Evolutionary conservation across 2,113 vertebrate genomes (phyloP).

Genomic region (Saiga tatarica): DNA sequence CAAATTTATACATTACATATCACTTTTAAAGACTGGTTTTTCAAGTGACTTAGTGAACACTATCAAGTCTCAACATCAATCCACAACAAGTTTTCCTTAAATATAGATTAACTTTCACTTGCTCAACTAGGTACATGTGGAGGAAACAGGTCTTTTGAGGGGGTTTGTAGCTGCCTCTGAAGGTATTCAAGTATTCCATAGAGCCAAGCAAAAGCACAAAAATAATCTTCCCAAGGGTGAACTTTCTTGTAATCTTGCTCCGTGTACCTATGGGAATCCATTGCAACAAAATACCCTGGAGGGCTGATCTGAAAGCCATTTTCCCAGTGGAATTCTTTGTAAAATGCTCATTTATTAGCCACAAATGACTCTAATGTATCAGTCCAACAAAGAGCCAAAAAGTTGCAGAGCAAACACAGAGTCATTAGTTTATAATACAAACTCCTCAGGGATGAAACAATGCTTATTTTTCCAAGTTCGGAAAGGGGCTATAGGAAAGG

Average conservation of each 20-base stretch:
- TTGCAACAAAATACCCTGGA: neutral
- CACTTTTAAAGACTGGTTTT: neutral
- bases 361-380: neutral
- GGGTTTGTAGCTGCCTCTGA: neutral
- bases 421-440: slow-evolving; percentile 14
- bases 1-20: neutral
- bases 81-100: neutral
- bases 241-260: neutral
- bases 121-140: neutral
- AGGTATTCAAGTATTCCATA: neutral
- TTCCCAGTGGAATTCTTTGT: slow-evolving; percentile 1
- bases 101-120: neutral
- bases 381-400: neutral
- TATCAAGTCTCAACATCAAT: neutral
- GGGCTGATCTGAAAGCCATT: slow-evolving; percentile 23
- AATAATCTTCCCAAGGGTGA: slow-evolving; percentile 1
- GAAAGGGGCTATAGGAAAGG: neutral
- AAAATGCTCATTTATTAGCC: slow-evolving; percentile 50
- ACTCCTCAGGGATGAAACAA: neutral
- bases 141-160: neutral
- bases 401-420: neutral
- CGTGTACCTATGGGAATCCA: neutral
- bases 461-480: neutral
- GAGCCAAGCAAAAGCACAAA: neutral
- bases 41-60: neutral